phyloP scores from a whole-genome alignment of 1,140 invertebrate species.

The Scaptodrosophila lebanonensis region DNA sequence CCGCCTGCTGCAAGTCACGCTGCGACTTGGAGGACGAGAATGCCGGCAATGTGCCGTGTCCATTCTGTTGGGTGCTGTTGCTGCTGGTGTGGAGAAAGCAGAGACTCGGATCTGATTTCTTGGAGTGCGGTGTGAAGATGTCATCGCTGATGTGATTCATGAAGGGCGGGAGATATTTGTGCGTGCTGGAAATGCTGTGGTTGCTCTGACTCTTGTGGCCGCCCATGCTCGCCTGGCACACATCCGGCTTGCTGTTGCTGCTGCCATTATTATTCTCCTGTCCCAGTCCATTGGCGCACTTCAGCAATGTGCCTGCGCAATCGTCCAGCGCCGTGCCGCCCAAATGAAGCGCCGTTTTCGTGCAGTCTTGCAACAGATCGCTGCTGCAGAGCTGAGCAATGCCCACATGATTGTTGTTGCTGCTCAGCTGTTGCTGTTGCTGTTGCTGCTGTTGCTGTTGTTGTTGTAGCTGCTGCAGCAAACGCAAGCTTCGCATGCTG shows the following conservation, averaged over 20 bases:
- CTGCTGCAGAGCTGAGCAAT: constrained; percentile 63
- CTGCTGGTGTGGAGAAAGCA: constrained; percentile 50
- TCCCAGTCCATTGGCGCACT: constrained; percentile 52
- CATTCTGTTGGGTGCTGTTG: too few species aligned
- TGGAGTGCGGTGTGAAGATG: constrained; percentile 62
- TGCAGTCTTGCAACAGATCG: constrained; percentile 63
- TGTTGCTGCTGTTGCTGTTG: constrained; percentile 41
- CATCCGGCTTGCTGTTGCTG: constrained; percentile 54
- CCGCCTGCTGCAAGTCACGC: constrained; percentile 14
- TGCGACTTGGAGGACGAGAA: constrained; percentile 12
- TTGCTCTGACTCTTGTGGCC: constrained; percentile 20
- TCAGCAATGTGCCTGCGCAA: constrained; percentile 62
- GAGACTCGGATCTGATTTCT: constrained; percentile 66
- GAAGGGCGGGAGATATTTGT: constrained; percentile 46
- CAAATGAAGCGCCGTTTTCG: constrained; percentile 40
- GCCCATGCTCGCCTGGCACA: constrained; percentile 45
- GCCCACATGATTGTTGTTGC: constrained; percentile 41
- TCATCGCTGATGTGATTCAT: constrained; percentile 58
- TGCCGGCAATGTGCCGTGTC: neutral
- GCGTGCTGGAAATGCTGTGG: constrained; percentile 26
- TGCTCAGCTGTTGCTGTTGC: constrained; percentile 28
- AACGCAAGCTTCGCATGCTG: constrained; percentile 64
- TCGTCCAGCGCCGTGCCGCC: constrained; percentile 49
- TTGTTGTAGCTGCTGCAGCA: constrained; percentile 60
- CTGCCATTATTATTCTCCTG: constrained; percentile 20